Percentiles rank a stretch among this genome's conserved stretches.
phyloP scores from a whole-genome alignment of 1,140 invertebrate species.

The Neodiprion pinetum region DNA sequence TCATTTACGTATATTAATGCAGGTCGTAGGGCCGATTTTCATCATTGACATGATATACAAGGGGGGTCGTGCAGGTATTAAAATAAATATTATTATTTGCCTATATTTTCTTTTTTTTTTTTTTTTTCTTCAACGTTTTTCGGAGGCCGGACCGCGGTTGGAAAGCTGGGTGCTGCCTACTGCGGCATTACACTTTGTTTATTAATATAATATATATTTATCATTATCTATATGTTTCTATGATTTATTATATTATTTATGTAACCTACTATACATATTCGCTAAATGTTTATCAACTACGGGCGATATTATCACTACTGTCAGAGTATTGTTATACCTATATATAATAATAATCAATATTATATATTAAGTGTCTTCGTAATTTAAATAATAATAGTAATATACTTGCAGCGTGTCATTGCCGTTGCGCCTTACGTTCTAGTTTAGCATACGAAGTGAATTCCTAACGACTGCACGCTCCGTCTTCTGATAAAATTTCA shows the following conservation, averaged over 20 bases:
- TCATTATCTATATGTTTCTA: no score
- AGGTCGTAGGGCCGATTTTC: no score
- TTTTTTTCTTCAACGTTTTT: neutral
- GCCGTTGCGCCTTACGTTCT: no score
- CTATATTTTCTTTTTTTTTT: no score
- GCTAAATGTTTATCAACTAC: constrained; percentile 48
- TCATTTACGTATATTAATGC: no score
- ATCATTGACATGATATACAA: neutral
- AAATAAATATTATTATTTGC: no score
- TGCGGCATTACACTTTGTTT: no score
- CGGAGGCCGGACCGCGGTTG: neutral
- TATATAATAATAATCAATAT: constrained; percentile 21
- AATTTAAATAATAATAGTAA: no score
- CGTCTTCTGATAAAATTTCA: neutral
- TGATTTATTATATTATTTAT: neutral
- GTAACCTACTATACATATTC: constrained; percentile 37
- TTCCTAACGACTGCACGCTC: neutral
- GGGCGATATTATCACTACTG: constrained; percentile 52
- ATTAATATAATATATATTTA: no score
- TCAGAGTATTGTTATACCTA: constrained; percentile 47
- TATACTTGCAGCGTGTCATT: no score
- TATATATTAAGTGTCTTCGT: no score
- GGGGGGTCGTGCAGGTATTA: neutral
- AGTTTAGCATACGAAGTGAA: no score
- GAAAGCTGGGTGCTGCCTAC: constrained; percentile 1